phyloP scores from a whole-genome alignment of 2,888 invertebrate genomes.

The Archips xylosteana region DNA sequence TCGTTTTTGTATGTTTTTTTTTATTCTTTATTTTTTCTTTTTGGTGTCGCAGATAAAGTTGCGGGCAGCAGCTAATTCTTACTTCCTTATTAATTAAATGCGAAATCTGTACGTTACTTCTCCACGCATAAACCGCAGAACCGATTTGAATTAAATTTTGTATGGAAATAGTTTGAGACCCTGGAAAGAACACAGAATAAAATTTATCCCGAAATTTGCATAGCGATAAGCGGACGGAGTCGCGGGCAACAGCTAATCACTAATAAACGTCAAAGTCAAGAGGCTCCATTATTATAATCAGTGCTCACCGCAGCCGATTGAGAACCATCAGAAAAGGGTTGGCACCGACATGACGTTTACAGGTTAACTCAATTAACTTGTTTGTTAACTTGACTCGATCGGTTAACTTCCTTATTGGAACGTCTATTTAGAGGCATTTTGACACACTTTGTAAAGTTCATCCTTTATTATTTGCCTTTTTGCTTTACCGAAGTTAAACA shows the following conservation, averaged over 20 bases:
- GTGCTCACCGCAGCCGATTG: conserved; percentile 13
- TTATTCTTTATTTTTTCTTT: too few species aligned
- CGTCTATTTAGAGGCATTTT: conserved; percentile 41
- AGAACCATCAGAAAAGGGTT: conserved; percentile 54
- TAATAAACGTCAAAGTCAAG: conserved; percentile 32
- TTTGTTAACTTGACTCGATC: conserved; percentile 56
- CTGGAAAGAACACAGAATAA: too few species aligned
- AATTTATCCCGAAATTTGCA: too few species aligned
- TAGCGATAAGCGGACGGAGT: too few species aligned
- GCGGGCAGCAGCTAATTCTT: too few species aligned
- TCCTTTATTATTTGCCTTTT: conserved; percentile 38
- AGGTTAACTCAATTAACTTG: conserved; percentile 76
- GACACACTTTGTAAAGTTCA: conserved; percentile 34
- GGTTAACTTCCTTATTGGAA: conserved; percentile 60
- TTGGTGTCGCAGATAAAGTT: too few species aligned
- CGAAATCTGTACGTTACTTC: too few species aligned
- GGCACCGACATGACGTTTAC: conserved; percentile 70
- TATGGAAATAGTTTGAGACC: too few species aligned
- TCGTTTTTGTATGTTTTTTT: too few species aligned
- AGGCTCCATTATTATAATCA: conserved; percentile 34
- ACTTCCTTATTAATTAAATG: too few species aligned
- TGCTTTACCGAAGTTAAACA: conserved; percentile 34
- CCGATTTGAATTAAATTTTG: too few species aligned
- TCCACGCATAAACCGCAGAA: too few species aligned
- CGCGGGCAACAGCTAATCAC: neutral